These are phyloP conservation scores for Atractosteus spatula DNA, from an alignment of 2,113 vertebrate genomes.

Conservation along the genomic window DNA sequence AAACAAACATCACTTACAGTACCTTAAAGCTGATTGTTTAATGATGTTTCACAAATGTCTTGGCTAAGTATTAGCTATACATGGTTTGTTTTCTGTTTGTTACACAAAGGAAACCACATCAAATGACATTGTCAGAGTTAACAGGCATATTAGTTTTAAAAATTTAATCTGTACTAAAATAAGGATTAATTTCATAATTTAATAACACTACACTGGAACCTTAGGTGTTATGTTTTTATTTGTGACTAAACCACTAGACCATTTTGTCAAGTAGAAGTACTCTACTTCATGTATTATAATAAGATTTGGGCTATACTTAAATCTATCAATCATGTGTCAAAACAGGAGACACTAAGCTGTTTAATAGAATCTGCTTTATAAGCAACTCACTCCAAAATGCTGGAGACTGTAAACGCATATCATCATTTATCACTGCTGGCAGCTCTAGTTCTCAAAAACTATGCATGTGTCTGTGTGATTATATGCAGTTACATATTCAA, in stretches of 20 bases:
- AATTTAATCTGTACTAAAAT: too few species aligned
- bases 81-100: too few species aligned
- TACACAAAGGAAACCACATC: too few species aligned
- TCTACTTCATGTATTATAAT: slow-evolving; percentile 14
- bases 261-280: neutral
- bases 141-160: too few species aligned
- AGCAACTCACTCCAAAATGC: neutral
- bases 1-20: neutral
- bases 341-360: slow-evolving; percentile 7
- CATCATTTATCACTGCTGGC: slow-evolving; percentile 19
- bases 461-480: too few species aligned
- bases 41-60: too few species aligned
- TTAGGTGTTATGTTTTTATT: neutral
- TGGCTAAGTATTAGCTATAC: too few species aligned
- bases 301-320: slow-evolving; percentile 8
- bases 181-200: too few species aligned
- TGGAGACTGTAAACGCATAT: neutral
- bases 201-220: neutral
- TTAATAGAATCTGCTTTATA: neutral
- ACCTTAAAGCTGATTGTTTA: too few species aligned
- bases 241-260: neutral
- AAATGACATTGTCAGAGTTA: too few species aligned
- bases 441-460: neutral
- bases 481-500: neutral
- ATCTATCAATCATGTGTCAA: slow-evolving; percentile 10